Evolutionary conservation across 2,888 invertebrate species (phyloP).

Genomic region (Apeira syringaria): DNA sequence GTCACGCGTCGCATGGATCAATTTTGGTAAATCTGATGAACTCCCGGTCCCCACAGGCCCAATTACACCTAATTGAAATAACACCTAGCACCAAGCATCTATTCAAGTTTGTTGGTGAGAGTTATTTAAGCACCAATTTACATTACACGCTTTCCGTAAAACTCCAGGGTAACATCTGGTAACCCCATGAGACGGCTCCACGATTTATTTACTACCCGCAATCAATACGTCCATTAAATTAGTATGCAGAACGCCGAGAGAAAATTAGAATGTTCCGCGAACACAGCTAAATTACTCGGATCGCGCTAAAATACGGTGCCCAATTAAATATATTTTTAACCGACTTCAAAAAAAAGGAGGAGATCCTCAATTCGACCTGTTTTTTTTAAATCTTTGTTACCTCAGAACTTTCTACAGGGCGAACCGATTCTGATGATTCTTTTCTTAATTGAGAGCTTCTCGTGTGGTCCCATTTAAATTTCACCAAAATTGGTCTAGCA

Average conservation of each 20-base stretch:
- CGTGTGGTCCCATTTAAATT: too few species aligned
- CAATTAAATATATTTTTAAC: too few species aligned
- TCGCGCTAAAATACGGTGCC: constrained; percentile 1
- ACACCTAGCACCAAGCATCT: neutral
- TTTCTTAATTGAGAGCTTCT: too few species aligned
- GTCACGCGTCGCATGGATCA: too few species aligned
- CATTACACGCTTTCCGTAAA: constrained; percentile 5
- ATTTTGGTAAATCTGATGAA: too few species aligned
- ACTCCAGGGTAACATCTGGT: neutral
- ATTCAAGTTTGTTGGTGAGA: neutral
- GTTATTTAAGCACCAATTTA: constrained; percentile 8
- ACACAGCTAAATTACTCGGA: constrained; percentile 27
- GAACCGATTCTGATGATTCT: too few species aligned
- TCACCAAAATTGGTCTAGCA: too few species aligned
- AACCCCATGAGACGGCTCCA: constrained; percentile 17
- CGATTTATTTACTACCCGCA: constrained; percentile 29
- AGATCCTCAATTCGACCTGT: too few species aligned
- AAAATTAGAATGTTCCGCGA: constrained; percentile 37
- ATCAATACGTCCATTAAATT: constrained; percentile 38
- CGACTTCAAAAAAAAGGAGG: too few species aligned
- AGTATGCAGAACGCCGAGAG: constrained; percentile 34
- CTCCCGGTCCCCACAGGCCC: too few species aligned
- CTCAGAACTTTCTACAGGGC: too few species aligned
- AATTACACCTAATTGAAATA: neutral
- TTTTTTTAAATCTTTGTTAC: too few species aligned